A percentile compares a stretch with the other conserved stretches of the same genome.
Evolutionary conservation across 2,797 vertebrate genomes (phyloP).

Genomic region (Dicrostonyx torquatus): DNA sequence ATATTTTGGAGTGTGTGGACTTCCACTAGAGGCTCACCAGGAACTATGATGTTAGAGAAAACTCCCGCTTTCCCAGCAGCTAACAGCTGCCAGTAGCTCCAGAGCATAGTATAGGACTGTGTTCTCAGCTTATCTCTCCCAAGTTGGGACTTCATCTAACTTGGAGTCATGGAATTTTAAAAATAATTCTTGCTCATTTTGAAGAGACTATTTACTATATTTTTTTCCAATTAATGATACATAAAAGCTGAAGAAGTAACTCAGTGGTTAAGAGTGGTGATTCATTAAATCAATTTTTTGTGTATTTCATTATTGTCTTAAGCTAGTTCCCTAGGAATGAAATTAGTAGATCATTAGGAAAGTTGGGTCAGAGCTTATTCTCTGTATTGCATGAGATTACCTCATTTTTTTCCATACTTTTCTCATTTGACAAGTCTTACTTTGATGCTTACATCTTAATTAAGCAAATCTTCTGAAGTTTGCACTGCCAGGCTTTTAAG

Average conservation of each 20-base stretch:
- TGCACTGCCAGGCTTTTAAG: slow-evolving; percentile 12
- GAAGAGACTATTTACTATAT: not conserved
- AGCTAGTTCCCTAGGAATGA: not conserved
- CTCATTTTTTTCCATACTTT: not conserved
- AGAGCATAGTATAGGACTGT: not conserved
- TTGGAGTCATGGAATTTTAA: not conserved
- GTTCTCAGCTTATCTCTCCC: not conserved
- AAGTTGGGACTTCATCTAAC: not conserved
- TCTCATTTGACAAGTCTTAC: not conserved
- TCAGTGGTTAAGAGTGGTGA: not conserved
- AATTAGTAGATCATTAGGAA: not conserved
- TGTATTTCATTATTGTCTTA: not conserved
- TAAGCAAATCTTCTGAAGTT: not conserved
- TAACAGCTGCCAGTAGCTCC: too few species aligned
- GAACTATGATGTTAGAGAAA: not conserved
- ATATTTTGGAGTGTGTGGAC: not conserved
- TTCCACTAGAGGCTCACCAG: not conserved
- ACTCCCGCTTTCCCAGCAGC: not conserved
- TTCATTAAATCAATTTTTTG: not conserved
- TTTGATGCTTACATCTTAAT: not conserved
- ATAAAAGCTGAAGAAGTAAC: not conserved
- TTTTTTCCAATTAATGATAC: not conserved
- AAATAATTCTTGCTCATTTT: not conserved
- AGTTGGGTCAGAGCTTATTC: not conserved
- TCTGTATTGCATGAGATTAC: not conserved